Evolutionary conservation across 2,113 vertebrate genomes (phyloP).

Genomic region (Xenus cinereus): DNA sequence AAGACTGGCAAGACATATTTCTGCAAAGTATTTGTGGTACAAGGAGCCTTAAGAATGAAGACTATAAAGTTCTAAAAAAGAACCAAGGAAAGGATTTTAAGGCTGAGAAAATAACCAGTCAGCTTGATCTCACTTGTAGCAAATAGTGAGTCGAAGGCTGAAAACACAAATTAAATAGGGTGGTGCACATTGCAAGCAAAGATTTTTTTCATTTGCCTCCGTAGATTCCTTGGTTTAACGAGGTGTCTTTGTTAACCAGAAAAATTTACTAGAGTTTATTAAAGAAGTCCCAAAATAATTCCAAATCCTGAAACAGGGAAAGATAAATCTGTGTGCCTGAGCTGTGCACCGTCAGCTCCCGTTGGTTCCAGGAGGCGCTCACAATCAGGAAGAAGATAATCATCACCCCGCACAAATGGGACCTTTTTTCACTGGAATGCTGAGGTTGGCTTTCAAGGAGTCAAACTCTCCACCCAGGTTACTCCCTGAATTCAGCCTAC

Average conservation of each 20-base stretch:
- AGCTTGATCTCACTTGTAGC: not conserved
- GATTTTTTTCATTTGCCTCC: not conserved
- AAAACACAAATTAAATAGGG: not conserved
- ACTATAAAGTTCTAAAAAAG: not conserved
- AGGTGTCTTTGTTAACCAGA: not conserved
- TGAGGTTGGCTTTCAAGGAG: slow-evolving; percentile 52
- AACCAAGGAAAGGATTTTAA: not conserved
- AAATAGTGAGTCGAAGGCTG: not conserved
- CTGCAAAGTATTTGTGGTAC: not conserved
- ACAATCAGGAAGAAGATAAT: slow-evolving; percentile 31
- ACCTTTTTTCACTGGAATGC: slow-evolving; percentile 42
- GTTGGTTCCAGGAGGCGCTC: not conserved
- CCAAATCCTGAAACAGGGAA: not conserved
- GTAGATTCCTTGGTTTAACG: not conserved
- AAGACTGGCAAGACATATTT: not conserved
- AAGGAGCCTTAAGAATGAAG: not conserved
- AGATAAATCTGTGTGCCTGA: not conserved
- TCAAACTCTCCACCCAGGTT: slow-evolving; percentile 32
- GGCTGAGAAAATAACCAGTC: not conserved
- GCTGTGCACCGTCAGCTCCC: not conserved
- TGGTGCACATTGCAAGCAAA: not conserved
- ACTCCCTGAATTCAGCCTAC: slow-evolving; percentile 34
- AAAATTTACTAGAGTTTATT: not conserved
- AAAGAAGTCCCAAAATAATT: not conserved
- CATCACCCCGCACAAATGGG: not conserved